Conservation (phyloP, 23 tunicate genomes). For the Botrylloides violaceus region DNA sequence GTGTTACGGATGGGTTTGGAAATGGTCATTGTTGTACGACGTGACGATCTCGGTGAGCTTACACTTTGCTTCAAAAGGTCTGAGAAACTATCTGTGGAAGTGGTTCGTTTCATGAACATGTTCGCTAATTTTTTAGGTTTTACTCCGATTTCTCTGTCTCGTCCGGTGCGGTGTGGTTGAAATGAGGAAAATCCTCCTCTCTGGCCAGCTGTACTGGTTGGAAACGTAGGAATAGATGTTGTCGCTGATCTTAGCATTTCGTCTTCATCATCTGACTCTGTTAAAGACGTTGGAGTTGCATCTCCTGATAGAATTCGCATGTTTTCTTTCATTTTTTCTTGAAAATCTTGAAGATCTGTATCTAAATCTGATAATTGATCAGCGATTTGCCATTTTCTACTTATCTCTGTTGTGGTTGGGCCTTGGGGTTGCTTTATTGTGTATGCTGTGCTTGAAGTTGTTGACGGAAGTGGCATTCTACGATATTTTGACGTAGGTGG, state of each 20-base stretch:
- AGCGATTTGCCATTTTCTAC: not conserved
- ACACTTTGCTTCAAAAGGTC: conserved; percentile 40
- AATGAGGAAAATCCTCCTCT: not conserved
- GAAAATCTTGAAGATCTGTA: conserved; percentile 11
- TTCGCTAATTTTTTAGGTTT: conserved; percentile 24
- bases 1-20: not conserved
- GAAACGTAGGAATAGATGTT: conserved; percentile 55
- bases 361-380: not conserved
- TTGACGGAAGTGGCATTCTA: conserved; percentile 10
- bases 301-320: conserved; percentile 8
- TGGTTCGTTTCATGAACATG: conserved; percentile 74
- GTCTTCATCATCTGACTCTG: conserved; percentile 33
- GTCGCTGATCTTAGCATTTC: conserved; percentile 57
- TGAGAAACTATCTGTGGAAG: conserved; percentile 79
- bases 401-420: not conserved
- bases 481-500: not conserved
- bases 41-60: conserved; percentile 26
- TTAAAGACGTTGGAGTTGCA: not conserved
- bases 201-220: conserved; percentile 22
- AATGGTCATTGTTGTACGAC: conserved; percentile 1
- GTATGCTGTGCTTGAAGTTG: conserved; percentile 3
- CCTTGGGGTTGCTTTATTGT: not conserved
- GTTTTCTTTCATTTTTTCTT: conserved; percentile 21
- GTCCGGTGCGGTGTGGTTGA: not conserved
- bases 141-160: not conserved